Evolutionary conservation across 2,888 invertebrate genomes (phyloP).

Genomic region (Agrochola lychnidis): DNA sequence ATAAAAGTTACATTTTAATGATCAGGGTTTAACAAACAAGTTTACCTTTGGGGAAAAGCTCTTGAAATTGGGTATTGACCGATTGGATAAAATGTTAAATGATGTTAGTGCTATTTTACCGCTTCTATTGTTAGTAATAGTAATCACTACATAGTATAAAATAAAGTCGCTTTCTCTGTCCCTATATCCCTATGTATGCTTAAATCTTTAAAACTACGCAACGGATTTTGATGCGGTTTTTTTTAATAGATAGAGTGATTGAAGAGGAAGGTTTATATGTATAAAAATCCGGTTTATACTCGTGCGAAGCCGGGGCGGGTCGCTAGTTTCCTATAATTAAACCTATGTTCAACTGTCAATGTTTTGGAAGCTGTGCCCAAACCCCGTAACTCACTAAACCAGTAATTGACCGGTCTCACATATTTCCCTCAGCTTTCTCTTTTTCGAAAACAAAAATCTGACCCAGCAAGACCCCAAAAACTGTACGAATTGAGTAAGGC

Average conservation of each 20-base stretch:
- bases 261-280: too few relatives aligned
- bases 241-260: too few relatives aligned
- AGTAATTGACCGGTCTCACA: slow-evolving; percentile 38
- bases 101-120: slow-evolving; percentile 4
- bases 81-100: background rate
- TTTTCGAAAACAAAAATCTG: slow-evolving; percentile 54
- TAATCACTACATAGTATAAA: too few relatives aligned
- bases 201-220: too few relatives aligned
- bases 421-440: slow-evolving; percentile 54
- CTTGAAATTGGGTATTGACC: background rate
- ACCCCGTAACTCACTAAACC: slow-evolving; percentile 33
- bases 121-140: background rate
- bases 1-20: background rate
- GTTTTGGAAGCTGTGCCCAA: slow-evolving; percentile 13
- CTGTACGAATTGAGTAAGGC: slow-evolving; percentile 20
- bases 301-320: too few relatives aligned
- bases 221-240: too few relatives aligned
- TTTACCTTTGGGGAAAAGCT: slow-evolving; percentile 4
- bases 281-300: too few relatives aligned
- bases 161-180: too few relatives aligned
- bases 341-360: background rate
- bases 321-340: background rate
- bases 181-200: too few relatives aligned
- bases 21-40: slow-evolving; percentile 4
- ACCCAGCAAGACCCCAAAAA: slow-evolving; percentile 33